Evolutionary conservation across 2,888 invertebrate species (phyloP).

Genomic region (Torymus auratus): DNA sequence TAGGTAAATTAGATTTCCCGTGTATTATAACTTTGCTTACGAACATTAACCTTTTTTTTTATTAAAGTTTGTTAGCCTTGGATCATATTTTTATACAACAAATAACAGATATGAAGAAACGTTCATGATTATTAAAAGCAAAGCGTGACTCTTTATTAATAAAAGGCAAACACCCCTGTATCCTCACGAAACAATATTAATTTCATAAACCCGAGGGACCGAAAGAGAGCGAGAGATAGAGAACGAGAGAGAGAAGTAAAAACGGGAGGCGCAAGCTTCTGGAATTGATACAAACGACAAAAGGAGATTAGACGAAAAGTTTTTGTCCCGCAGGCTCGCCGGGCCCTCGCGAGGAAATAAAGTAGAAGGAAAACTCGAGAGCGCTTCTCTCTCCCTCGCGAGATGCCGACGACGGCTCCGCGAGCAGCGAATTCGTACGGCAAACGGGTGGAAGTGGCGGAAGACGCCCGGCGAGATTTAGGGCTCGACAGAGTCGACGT

Average conservation of each 20-base stretch:
- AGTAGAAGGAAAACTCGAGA: constrained; percentile 23
- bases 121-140: no score
- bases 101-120: no score
- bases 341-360: constrained; percentile 33
- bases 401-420: not conserved
- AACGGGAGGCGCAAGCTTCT: not conserved
- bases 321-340: constrained; percentile 29
- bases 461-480: constrained; percentile 60
- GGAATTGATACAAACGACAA: constrained; percentile 54
- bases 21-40: no score
- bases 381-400: not conserved
- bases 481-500: constrained; percentile 59
- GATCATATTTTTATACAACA: no score
- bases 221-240: not conserved
- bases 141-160: no score
- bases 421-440: constrained; percentile 48
- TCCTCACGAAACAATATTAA: not conserved
- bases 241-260: not conserved
- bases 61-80: no score
- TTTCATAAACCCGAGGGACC: constrained; percentile 11
- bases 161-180: no score
- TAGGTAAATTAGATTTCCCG: no score
- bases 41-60: no score
- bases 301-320: constrained; percentile 46
- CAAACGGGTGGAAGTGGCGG: constrained; percentile 42